phyloP scores from a whole-genome alignment of 2,888 invertebrate species.

The Nasonovia ribisnigri region DNA sequence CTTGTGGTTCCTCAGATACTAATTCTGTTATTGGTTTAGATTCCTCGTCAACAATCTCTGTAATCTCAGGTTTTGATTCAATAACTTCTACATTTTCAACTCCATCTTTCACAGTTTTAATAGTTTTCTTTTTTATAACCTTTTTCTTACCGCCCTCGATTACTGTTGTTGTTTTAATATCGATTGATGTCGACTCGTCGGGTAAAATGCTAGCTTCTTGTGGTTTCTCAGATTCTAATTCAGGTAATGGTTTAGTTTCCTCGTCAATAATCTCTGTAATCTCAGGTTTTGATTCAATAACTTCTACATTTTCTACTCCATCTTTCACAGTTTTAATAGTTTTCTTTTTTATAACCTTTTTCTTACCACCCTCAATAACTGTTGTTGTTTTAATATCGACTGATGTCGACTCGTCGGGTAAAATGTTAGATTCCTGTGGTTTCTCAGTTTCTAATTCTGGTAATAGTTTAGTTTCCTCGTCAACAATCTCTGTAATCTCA shows the following conservation, averaged over 20 bases:
- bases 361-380: constrained; percentile 37
- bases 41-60: constrained; percentile 30
- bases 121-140: constrained; percentile 72
- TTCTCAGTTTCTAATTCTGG: background rate
- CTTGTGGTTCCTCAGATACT: too few relatives aligned
- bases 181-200: constrained; percentile 70
- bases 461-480: background rate
- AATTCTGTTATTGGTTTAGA: background rate
- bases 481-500: constrained; percentile 44
- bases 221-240: constrained; percentile 69
- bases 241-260: constrained; percentile 68
- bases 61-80: constrained; percentile 65
- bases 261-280: constrained; percentile 60
- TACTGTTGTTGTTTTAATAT: constrained; percentile 68
- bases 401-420: background rate
- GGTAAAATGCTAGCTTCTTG: constrained; percentile 71
- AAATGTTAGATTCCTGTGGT: background rate
- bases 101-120: constrained; percentile 70
- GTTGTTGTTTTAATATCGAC: constrained; percentile 53
- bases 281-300: constrained; percentile 56
- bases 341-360: constrained; percentile 55
- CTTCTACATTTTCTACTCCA: constrained; percentile 66
- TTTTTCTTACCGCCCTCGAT: constrained; percentile 69
- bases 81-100: constrained; percentile 68
- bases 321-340: constrained; percentile 64